Evolutionary conservation across 2,113 vertebrate genomes (phyloP), one percentile per base, ranked within the genome.

Genomic region (Callionymus lyra): DNA sequence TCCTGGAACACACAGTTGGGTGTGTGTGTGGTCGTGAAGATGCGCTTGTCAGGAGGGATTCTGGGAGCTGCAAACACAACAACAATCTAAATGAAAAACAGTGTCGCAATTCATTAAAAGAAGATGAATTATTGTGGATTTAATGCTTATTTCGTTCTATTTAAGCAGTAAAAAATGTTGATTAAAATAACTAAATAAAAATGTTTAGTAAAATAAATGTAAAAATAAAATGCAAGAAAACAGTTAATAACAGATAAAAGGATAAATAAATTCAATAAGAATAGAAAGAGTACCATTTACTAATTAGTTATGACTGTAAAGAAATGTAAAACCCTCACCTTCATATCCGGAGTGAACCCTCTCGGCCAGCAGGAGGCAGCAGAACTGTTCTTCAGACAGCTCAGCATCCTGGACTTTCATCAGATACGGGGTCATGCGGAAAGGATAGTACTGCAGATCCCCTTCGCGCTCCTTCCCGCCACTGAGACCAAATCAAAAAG

Each of bases 21-120:
- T 0, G 93, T 94, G 61, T 98, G 95, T 0, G 93, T 98, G 3
- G 95, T 98, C 6, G 95, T 98, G 65, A 98, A 98, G 53, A 98
- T 91, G 21, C 93, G 86, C 74, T 98, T 98, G 74, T 97, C 93
- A 4, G 90, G 64, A 44, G 94, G 95, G 68, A 98, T 97, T 73
- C 93, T 86, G 47, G 93, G 92, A 21, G 92, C 94, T 98, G 63
- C 41, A 51, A 62, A 45, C 16, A 56, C 8, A 10, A 49, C 12
- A 49, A 15, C 70, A 65, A n/a, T n/a, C n/a, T n/a, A n/a, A n/a
- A n/a, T n/a, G n/a, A n/a, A n/a, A n/a, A n/a, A n/a, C n/a, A n/a
- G n/a, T n/a, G n/a, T n/a, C n/a, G n/a, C n/a, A n/a, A n/a, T n/a
- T n/a, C 6, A 34, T 10, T 1, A 34, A 1, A 38, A 21, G 35